These are phyloP conservation scores for Chrysogorgia sp. DNA, from an alignment of 92 coral and sea anemone species.

Conservation along the genomic window DNA sequence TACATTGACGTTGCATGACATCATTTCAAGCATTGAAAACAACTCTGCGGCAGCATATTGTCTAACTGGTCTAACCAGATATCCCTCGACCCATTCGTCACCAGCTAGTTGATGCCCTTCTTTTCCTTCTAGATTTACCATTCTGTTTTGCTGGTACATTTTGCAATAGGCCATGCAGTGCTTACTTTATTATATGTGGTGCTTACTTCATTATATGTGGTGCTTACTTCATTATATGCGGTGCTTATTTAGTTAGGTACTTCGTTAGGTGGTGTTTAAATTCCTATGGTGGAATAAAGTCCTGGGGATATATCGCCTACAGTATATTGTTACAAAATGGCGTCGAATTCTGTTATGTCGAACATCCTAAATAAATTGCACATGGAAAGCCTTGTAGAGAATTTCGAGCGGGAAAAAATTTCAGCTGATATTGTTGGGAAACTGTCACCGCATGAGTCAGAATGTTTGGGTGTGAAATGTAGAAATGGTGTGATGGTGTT, in stretches of 20 bases:
- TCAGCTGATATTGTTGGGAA: slow-evolving; percentile 21
- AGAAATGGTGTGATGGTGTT: slow-evolving; percentile 29
- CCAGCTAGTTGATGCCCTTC: too few relatives aligned
- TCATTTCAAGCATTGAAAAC: too few relatives aligned
- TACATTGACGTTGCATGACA: too few relatives aligned
- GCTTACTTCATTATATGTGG: slow-evolving; percentile 3
- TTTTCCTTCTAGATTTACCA: too few relatives aligned
- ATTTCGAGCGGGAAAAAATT: slow-evolving; percentile 37
- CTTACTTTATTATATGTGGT: background rate
- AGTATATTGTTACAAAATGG: background rate
- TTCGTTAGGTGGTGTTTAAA: background rate
- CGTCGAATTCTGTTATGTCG: slow-evolving; percentile 21
- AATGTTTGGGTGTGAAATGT: slow-evolving; percentile 33
- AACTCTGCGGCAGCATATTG: too few relatives aligned
- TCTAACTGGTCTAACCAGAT: too few relatives aligned
- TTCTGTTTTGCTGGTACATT: too few relatives aligned
- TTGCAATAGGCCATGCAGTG: background rate
- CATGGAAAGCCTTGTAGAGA: slow-evolving; percentile 28
- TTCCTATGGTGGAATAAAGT: too few relatives aligned
- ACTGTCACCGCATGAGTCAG: slow-evolving; percentile 21
- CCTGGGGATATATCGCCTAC: too few relatives aligned
- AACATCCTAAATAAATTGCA: slow-evolving; percentile 30
- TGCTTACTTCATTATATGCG: slow-evolving; percentile 17
- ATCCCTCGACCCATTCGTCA: too few relatives aligned
- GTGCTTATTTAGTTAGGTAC: slow-evolving; percentile 8